Base-by-base conservation (phyloP, 2,888 invertebrate species). In the Fragum whitleyi region DNA sequence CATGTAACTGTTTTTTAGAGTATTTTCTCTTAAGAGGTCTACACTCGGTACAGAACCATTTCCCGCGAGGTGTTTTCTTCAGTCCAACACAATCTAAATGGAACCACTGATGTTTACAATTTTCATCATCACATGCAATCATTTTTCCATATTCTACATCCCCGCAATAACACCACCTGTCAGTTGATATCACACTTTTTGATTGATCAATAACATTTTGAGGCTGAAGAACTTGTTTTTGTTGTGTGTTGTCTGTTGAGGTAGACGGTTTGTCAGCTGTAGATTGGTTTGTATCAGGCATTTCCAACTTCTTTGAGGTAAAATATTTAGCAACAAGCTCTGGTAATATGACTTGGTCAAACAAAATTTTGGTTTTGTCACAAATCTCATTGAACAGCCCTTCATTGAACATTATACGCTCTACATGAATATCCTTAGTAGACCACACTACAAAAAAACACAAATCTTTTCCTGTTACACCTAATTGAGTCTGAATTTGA, bases 391-490 rank as follows among this genome's bases (percentile, higher is more conserved):
- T 23, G 16, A 16, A 67, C n/a, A 67, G 32, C 19, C 26, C 47
- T 23, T n/a, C 16, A 23, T 67, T 26, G 23, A 67, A 67, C 11
- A 39, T 47, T 11, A 67, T 67, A 16, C 28, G 3, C 21, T 67
- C 42, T 36, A 67, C 67, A 67, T 26, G 28, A 39, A 67, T 67
- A 28, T 67, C 67, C 1, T 5, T 28, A 3, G 19, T 16, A 29
- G 69, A 36, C 67, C 67, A 67, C 36, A 67, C 67, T 19, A 67
- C 67, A 67, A 67, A 67, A 21, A 26, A 67, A 19, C 67, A 67
- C 28, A 23, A 42, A 16, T 42, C 42, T 36, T 26, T 67, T 47
- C 28, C 16, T 19, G 67, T 67, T 23, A 47, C 67, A 11, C 67
- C 67, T 67, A 67, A 42, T 36, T 42, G 67, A 36, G 67, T 67